Base-by-base conservation (phyloP, 2,888 invertebrate genomes). In the Hybos culiciformis region DNA sequence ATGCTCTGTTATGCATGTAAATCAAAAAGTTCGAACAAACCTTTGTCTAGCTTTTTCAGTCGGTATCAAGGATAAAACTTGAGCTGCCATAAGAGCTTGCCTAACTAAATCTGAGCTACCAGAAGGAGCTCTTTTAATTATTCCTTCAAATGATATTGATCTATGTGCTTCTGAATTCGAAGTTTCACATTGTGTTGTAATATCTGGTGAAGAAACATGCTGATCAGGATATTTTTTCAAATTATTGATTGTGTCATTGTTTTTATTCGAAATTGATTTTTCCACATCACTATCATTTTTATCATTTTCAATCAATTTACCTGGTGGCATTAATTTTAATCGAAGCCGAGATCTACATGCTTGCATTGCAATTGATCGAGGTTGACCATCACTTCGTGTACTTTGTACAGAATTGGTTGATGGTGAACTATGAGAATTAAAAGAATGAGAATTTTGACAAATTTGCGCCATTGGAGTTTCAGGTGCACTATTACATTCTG, bases 21-120 rank as follows among this genome's bases (percentile, higher is more conserved):
- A 15, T n/a, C 32, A 40, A 32, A 2, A 14, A n/a, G 45, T 26
- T 36, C 48, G 46, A 11, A n/a, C 39, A 41, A 56, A 80, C 80
- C 81, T 78, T 67, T 84, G 81, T 54, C 85, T 70, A 21, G 84
- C 87, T 62, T 83, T 84, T 51, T 79, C 78, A 3, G 84, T 82
- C 18, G 87, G 86, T 58, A 87, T 85, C 47, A 86, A 73, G 63
- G 85, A 78, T 46, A 85, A 66, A 46, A 84, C 82, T 65, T 84
- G 83, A 47, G 84, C 84, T 33, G 83, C 83, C 56, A 85, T 73
- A 51, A 85, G 63, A 21, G 83, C 77, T 57, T 83, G 80, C 49
- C 79, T 73, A 26, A 79, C 83, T 42, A 63, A 45, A 5, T 63
- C 61, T 3, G 60, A 41, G n/a, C 49, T 53, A 31, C 56, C 51